Conservation (phyloP, 2,888 invertebrate genomes). For the Nudaria mundana region DNA sequence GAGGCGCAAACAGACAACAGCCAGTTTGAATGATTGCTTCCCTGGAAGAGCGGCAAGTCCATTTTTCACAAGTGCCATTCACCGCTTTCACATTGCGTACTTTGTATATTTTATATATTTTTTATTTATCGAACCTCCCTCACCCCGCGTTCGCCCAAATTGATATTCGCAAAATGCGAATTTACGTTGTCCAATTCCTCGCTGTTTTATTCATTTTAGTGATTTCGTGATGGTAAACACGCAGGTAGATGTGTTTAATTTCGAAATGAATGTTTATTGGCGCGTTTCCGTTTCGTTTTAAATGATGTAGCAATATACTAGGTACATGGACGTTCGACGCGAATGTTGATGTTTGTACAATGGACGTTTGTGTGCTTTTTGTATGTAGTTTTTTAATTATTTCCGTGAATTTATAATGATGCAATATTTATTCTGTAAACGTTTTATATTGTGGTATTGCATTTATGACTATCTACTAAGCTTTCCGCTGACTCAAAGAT, state of each 20-base stretch:
- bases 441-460: too few species aligned
- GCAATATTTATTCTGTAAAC: not conserved
- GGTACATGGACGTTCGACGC: conserved; percentile 25
- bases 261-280: conserved; percentile 79
- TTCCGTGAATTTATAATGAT: conserved; percentile 17
- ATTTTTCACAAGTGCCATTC: conserved; percentile 82
- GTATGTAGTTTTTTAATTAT: conserved; percentile 30
- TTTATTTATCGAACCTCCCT: conserved; percentile 69
- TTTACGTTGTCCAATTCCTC: conserved; percentile 70
- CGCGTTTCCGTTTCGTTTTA: conserved; percentile 70
- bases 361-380: conserved; percentile 29
- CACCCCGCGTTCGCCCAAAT: conserved; percentile 63
- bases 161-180: conserved; percentile 76
- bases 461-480: too few species aligned
- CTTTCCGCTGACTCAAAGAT: too few species aligned
- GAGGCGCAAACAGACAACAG: conserved; percentile 79
- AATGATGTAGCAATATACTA: conserved; percentile 49
- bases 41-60: conserved; percentile 80
- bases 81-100: conserved; percentile 76
- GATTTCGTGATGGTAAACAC: conserved; percentile 76
- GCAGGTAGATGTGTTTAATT: conserved; percentile 80
- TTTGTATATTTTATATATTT: conserved; percentile 74
- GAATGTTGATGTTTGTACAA: conserved; percentile 43
- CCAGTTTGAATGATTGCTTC: conserved; percentile 81
- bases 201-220: conserved; percentile 80